A percentile compares a stretch with the other conserved stretches of the same genome.
These are phyloP conservation scores for Stenodera caucasica DNA, from an alignment of 2,888 invertebrate genomes.

Conservation along the genomic window DNA sequence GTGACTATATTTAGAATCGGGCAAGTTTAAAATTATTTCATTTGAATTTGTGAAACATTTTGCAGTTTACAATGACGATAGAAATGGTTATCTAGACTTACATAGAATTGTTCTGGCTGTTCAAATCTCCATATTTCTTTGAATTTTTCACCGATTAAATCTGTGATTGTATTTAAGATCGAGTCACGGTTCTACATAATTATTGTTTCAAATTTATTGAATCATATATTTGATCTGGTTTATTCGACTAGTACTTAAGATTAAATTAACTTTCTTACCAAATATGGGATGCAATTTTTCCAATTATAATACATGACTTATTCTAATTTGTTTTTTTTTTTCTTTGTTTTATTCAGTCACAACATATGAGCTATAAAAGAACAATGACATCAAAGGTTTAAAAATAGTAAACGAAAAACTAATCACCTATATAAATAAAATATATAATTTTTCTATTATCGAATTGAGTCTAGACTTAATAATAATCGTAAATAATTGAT, in stretches of 20 bases:
- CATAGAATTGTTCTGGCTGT: too few relatives aligned
- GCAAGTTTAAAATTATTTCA: too few relatives aligned
- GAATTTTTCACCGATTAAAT: too few relatives aligned
- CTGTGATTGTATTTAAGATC: background rate
- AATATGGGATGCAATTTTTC: background rate
- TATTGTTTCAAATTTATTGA: background rate
- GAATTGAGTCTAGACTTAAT: background rate
- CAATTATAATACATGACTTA: background rate
- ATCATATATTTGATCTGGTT: background rate
- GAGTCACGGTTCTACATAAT: background rate
- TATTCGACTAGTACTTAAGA: background rate
- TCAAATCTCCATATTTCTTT: too few relatives aligned
- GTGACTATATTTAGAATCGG: too few relatives aligned
- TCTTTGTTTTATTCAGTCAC: background rate
- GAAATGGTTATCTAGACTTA: too few relatives aligned
- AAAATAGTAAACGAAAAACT: background rate
- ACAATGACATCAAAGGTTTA: background rate
- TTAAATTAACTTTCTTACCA: background rate
- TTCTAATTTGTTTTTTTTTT: background rate
- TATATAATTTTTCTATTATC: background rate
- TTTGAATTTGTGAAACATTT: too few relatives aligned
- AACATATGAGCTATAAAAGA: background rate
- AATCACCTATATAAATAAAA: background rate
- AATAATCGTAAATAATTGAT: background rate
- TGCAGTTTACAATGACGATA: too few relatives aligned